phyloP scores from a whole-genome alignment of 2,113 vertebrate genomes.

The Anser brachyrhynchus region DNA sequence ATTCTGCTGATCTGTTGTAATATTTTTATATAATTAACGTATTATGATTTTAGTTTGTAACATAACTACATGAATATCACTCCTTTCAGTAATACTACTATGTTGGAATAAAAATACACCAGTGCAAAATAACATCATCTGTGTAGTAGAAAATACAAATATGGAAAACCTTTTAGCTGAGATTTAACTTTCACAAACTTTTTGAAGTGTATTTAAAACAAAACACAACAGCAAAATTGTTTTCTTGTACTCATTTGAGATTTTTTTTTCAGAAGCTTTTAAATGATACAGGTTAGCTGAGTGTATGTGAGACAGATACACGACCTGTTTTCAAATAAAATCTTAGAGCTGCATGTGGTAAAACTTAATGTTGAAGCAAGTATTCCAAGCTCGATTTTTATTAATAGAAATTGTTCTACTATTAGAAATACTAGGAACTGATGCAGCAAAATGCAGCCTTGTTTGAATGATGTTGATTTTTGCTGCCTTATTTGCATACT shows the following conservation, averaged over 20 bases:
- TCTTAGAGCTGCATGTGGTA: background rate
- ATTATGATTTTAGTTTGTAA: background rate
- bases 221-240: background rate
- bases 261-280: background rate
- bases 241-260: background rate
- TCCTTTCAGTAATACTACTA: background rate
- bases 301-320: background rate
- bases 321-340: background rate
- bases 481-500: background rate
- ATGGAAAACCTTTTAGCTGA: background rate
- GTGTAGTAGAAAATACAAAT: background rate
- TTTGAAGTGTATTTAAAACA: background rate
- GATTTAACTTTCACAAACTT: background rate
- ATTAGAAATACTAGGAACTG: background rate
- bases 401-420: background rate
- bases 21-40: background rate
- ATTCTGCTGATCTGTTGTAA: background rate
- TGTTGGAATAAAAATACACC: background rate
- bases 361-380: background rate
- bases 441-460: background rate
- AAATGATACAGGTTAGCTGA: background rate
- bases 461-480: background rate
- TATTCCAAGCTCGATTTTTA: background rate
- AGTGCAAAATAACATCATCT: background rate
- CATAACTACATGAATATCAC: background rate